Conservation (phyloP, 2,888 invertebrate species). For the Tolmerus cingulatus region DNA sequence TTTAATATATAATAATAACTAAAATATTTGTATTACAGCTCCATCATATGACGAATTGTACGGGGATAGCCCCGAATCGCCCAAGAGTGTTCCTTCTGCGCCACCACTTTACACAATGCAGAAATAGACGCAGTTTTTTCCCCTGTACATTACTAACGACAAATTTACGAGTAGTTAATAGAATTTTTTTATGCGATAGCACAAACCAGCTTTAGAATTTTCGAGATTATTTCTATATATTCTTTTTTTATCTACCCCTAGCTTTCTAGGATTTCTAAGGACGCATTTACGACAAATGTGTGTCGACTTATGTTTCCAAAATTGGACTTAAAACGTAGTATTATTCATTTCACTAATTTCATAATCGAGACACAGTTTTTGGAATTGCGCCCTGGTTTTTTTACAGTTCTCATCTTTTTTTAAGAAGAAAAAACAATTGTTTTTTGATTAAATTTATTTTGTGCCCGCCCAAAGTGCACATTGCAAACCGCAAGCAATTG, state of each 20-base stretch:
- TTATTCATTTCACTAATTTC: not conserved
- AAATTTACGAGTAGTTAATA: slow-evolving; percentile 7
- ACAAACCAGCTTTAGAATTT: not conserved
- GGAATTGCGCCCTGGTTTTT: not conserved
- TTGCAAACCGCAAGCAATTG: not conserved
- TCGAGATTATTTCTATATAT: not conserved
- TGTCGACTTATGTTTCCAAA: not conserved
- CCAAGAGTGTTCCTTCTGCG: slow-evolving; percentile 7
- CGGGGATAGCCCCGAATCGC: slow-evolving; percentile 50
- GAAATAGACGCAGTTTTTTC: not conserved
- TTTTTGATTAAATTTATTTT: not conserved
- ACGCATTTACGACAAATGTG: not conserved
- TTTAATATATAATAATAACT: not conserved
- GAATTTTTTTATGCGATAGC: not conserved
- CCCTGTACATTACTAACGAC: not conserved
- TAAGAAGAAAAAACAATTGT: not conserved
- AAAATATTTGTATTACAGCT: slow-evolving; percentile 51
- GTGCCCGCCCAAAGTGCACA: not conserved
- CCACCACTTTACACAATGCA: not conserved
- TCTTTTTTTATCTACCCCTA: slow-evolving; percentile 1
- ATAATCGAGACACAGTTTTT: not conserved
- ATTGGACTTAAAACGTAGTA: not conserved
- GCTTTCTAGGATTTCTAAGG: not conserved
- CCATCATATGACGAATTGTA: slow-evolving; percentile 63
- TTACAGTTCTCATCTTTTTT: not conserved